These are phyloP conservation scores for Pelecanoides urinatrix DNA, from an alignment of 2,113 vertebrate species.

Conservation along the genomic window DNA sequence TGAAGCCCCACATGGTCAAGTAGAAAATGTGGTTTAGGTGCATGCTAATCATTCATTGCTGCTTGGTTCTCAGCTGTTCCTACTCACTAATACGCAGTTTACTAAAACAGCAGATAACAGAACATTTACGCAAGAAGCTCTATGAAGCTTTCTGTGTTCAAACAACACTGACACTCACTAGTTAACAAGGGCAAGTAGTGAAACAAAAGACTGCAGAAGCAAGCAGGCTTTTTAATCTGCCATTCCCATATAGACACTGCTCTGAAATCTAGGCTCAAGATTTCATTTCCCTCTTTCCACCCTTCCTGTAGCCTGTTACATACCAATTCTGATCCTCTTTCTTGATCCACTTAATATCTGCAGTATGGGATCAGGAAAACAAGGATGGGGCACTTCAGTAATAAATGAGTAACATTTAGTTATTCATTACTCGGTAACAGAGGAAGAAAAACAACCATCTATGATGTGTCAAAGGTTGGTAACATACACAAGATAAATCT, in stretches of 20 bases:
- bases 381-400: background rate
- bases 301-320: background rate
- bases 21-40: background rate
- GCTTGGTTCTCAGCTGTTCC: background rate
- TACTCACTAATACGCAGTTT: background rate
- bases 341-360: background rate
- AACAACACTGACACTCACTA: background rate
- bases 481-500: background rate
- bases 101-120: background rate
- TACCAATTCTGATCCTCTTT: background rate
- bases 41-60: background rate
- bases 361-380: background rate
- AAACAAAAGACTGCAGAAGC: background rate
- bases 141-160: background rate
- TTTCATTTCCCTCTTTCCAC: background rate
- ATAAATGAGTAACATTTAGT: background rate
- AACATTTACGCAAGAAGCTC: fast-evolving
- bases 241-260: background rate
- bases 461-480: background rate
- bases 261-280: background rate
- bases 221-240: background rate
- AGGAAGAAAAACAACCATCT: background rate
- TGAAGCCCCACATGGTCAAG: background rate
- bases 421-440: background rate
- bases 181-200: background rate